Evolutionary conservation across 2,888 invertebrate genomes (phyloP).

Genomic region (Phyllotreta cruciferae): DNA sequence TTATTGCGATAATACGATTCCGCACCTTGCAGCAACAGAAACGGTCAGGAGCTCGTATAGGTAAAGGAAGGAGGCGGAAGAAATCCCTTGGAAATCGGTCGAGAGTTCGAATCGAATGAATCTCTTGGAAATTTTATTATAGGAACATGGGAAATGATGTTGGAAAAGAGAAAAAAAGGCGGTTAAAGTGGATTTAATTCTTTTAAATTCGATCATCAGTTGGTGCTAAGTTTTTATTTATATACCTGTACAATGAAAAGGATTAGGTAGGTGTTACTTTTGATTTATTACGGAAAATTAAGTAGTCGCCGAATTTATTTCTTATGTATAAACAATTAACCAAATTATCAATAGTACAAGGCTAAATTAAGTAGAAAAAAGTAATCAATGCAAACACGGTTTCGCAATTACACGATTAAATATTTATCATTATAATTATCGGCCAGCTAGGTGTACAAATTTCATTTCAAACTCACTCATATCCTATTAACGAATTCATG

Average conservation of each 20-base stretch:
- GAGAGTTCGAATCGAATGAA: conserved; percentile 25
- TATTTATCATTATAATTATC: too few relatives aligned
- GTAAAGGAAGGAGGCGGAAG: conserved; percentile 12
- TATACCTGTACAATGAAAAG: background rate
- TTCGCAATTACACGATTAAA: too few relatives aligned
- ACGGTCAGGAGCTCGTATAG: conserved; percentile 5
- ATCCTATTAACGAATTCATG: too few relatives aligned
- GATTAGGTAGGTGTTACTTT: too few relatives aligned
- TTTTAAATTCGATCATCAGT: background rate
- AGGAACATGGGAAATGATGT: conserved; percentile 16
- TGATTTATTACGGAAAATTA: too few relatives aligned
- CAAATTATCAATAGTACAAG: too few relatives aligned
- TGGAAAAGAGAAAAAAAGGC: conserved; percentile 2
- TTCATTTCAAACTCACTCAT: too few relatives aligned
- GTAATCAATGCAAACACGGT: too few relatives aligned
- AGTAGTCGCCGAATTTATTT: too few relatives aligned
- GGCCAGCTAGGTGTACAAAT: too few relatives aligned
- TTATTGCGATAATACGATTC: conserved; percentile 37
- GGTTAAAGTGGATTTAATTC: background rate
- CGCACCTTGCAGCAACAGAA: conserved; percentile 23
- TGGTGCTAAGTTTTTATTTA: background rate
- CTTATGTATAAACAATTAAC: too few relatives aligned
- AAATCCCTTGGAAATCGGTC: conserved; percentile 8
- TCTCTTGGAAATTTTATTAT: conserved; percentile 25
- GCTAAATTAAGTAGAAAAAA: too few relatives aligned